Evolutionary conservation across 2,797 vertebrate genomes (phyloP).

Genomic region (Oreortyx pictus): DNA sequence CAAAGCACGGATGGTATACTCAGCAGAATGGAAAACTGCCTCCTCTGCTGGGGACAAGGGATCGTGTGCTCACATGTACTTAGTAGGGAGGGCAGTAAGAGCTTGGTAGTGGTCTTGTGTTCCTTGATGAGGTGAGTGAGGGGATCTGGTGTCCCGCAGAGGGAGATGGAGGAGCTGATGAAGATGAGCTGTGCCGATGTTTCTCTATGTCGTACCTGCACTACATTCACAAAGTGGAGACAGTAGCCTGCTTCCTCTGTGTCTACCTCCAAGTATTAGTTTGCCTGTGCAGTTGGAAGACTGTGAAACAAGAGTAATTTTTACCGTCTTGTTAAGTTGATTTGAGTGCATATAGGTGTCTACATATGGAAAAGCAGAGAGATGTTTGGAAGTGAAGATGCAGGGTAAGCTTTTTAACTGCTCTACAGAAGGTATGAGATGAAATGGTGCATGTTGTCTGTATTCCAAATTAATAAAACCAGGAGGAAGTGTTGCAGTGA

Average conservation of each 20-base stretch:
- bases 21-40: neutral
- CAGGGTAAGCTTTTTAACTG: neutral
- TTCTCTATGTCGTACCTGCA: neutral
- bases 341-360: neutral
- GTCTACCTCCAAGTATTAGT: neutral
- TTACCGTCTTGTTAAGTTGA: neutral
- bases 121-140: fast-evolving
- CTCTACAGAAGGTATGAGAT: neutral
- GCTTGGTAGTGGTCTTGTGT: neutral
- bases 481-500: neutral
- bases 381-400: neutral
- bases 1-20: neutral
- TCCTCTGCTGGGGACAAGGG: neutral
- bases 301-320: neutral
- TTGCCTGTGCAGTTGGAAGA: fast-evolving
- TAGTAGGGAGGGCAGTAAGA: neutral
- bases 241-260: neutral
- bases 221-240: neutral
- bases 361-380: neutral
- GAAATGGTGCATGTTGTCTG: neutral
- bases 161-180: neutral
- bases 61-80: neutral
- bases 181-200: neutral
- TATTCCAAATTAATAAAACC: neutral
- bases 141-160: neutral